Evolutionary conservation across 2,888 invertebrate genomes (phyloP), one percentile per base, ranked within the genome.

Genomic region (Tubiluchus corallicola): DNA sequence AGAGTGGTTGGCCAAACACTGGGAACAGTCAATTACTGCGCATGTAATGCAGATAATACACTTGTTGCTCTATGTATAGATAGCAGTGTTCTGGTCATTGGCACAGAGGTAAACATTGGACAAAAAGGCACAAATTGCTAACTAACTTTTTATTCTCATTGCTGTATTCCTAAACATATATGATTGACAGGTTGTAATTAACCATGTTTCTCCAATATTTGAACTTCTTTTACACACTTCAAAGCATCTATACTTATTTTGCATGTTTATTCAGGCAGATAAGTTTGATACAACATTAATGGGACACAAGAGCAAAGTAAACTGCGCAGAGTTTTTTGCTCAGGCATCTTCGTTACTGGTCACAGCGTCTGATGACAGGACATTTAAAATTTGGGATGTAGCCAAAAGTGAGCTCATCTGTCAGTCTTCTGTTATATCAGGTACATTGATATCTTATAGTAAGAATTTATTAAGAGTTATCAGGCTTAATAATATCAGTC

Each of bases 321-420:
- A 55, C 16, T 53, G 52, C 39, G 57, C 59, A 3, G 55, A 58
- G 47, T 61, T 58, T 48, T 60, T 59, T 49, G 59, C 59, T 1
- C 59, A 60, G 44, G 59, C 57, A 44, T 48, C 53, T 2, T 52
- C 57, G 4, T 59, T 58, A 2, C 48, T 62, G 3, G 59, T 61
- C 47, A 54, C 59, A 3, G 53, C 57, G 29, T 55, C 57, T 3
- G 61, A 61, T 42, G 61, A 62, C 44, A 49, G 60, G 17, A 60
- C 58, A 38, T 61, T 57, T 48, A 60, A 58, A 52, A 60, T 57
- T 29, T 29, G 29, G 29, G n/a, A 29, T 29, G n/a, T 29, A 9
- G n/a, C 9, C 29, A 29, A 9, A 29, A 9, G 9, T 9, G 29
- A 29, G 29, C 29, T 29, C n/a, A 29, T 29, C 9, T 29, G n/a